Evolutionary conservation across 1,140 invertebrate genomes (phyloP), one percentile per base, ranked within the genome.

Genomic region (Pissodes strobi): DNA sequence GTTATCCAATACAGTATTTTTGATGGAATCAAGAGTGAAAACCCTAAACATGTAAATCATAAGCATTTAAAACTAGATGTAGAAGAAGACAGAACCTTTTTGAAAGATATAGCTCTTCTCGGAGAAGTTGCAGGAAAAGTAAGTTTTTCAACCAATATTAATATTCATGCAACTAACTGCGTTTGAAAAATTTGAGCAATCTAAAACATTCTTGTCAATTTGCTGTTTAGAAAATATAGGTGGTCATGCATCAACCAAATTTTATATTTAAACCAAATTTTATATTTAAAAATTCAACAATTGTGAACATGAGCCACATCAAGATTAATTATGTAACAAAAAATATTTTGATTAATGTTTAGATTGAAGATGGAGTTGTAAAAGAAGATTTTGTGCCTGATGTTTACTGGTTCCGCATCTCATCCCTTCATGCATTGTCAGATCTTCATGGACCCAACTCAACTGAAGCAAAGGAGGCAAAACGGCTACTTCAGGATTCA

Each of bases 371-470:
- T 39, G 81, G 82, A 49, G 81, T 73, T 0, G 74, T 86, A 19
- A 77, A 75, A 46, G 68, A 79, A 30, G 84, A 89, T 71, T 81
- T 81, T 41, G 78, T 84, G 46, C 79, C 87, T 41, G 86, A 89
- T 76, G 82, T 88, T 67, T 88, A 85, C 72, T 88, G 87, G 84
- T 79, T 90, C 52, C 83, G 85, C 62, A 79, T 89, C 25, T 80
- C 80, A 19, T 83, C 84, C 13, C 76, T 90, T 5, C 84, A 84
- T 68, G 76, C 84, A n/a, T 66, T 90, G 4, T 79, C 82, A 49
- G 86, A 89, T 71, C 78, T 82, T 37, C 84, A 91, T 78, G 88
- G 88, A 5, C 82, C 84, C 52, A 85, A 87, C 69, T 89, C 89
- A 1, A 74, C 83, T 13, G 80, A 85, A 70, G 79, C 84, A 4